These are phyloP conservation scores for Nasonia longicornis DNA, from an alignment of 1,140 invertebrate genomes.

Conservation along the genomic window DNA sequence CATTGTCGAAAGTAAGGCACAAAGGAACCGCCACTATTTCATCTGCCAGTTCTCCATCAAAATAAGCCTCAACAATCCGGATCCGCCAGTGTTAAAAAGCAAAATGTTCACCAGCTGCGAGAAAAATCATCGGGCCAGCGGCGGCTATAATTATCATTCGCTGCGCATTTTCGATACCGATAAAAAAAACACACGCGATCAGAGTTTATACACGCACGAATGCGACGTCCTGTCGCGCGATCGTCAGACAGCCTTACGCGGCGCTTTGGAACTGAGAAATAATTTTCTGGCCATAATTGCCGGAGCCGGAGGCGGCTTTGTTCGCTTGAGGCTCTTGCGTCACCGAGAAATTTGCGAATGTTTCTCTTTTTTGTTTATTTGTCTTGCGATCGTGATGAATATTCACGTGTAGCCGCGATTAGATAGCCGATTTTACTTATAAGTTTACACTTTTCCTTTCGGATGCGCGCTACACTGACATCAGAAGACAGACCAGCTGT, in stretches of 20 bases:
- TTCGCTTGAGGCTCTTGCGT: not conserved
- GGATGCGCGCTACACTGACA: too few relatives aligned
- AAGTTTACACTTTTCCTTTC: too few relatives aligned
- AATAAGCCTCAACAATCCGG: too few relatives aligned
- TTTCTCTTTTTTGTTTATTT: too few relatives aligned
- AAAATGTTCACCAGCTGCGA: too few relatives aligned
- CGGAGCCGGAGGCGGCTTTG: not conserved
- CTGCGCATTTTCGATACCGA: constrained; percentile 1
- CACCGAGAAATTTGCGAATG: constrained; percentile 38
- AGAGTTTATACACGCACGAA: too few relatives aligned
- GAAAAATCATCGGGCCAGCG: too few relatives aligned
- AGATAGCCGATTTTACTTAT: too few relatives aligned
- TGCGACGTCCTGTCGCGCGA: not conserved
- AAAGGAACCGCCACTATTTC: not conserved
- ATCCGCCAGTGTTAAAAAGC: not conserved
- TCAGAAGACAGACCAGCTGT: too few relatives aligned
- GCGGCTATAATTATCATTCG: too few relatives aligned
- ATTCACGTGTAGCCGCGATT: too few relatives aligned
- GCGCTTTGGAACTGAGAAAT: not conserved
- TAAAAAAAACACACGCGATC: not conserved
- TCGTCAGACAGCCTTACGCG: not conserved
- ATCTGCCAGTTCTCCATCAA: not conserved
- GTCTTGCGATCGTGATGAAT: too few relatives aligned
- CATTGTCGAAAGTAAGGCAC: not conserved
- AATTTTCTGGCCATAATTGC: constrained; percentile 26